Evolutionary conservation across 64 coral and sea anemone species (phyloP), one percentile per base, ranked within the genome.

Genomic region (Dendronephthya gigantea): DNA sequence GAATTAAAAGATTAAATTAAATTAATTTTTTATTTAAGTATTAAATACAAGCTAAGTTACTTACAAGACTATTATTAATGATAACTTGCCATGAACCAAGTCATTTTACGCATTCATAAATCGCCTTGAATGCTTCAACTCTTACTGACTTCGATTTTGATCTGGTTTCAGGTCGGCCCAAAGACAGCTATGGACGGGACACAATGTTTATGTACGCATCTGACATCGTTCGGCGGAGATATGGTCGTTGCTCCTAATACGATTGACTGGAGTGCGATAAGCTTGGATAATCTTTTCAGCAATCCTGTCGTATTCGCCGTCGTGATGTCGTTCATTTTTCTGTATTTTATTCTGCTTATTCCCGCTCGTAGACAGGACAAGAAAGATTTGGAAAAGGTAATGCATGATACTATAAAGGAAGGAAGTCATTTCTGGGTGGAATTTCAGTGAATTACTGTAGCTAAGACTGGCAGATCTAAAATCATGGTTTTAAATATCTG

Each of bases 191-290:
- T 83, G 11, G 91, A 51, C 15, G 86, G 88, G 66, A 94, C 93
- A 0, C 90, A 94, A 28, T 94, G 93, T 49, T 39, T 92, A 6
- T 91, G 90, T 16, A 89, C 83, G 5, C 93, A 94, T 49, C 56
- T 90, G 35, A 89, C 93, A 14, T 83, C 84, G 40, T 94, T 94
- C 34, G 93, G 83, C 19, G 88, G 90, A 40, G 90, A 91, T 22
- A 89, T 94, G 41, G 83, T 92, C 38, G 87, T 91, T 2, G 86
- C 93, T 9, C 93, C 93, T 39, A 94, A 94, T 81, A 87, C 51
- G 10, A 94, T 94, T 65, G 90, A 94, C 62, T 94, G 87, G 87
- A 52, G 81, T 15, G 91, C 91, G 38, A 86, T 94, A n/a, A 92
- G 41, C 6, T 48, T 92, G 32, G 48, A 52, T 10, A 81, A 94